phyloP scores from a whole-genome alignment of 2,888 invertebrate genomes.

The Pammene fasciana region DNA sequence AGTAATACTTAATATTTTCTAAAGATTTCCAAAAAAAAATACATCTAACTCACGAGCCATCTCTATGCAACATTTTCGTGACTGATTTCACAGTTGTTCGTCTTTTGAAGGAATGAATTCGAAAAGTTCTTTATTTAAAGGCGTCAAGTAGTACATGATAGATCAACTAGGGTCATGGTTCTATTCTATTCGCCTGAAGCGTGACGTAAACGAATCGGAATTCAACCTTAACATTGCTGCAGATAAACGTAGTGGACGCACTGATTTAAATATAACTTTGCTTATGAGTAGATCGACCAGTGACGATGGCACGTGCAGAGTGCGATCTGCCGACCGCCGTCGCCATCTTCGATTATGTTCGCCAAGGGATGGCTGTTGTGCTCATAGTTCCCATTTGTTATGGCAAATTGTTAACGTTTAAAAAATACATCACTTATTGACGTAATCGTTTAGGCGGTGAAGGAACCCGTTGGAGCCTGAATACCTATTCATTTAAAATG shows the following conservation, averaged over 20 bases:
- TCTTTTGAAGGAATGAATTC: not conserved
- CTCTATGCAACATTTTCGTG: too few species aligned
- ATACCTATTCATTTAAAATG: too few species aligned
- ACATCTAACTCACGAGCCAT: too few species aligned
- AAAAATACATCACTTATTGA: too few species aligned
- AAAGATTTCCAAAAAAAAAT: too few species aligned
- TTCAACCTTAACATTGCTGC: slow-evolving; percentile 81
- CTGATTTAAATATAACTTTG: slow-evolving; percentile 78
- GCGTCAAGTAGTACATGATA: not conserved
- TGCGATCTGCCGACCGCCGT: slow-evolving; percentile 27
- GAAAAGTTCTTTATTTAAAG: not conserved
- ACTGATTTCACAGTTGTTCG: too few species aligned
- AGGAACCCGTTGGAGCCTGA: too few species aligned
- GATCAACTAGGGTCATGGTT: slow-evolving; percentile 42
- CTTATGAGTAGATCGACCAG: slow-evolving; percentile 48
- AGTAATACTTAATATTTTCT: too few species aligned
- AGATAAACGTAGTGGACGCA: slow-evolving; percentile 67
- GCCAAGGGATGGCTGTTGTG: not conserved
- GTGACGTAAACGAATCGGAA: slow-evolving; percentile 75
- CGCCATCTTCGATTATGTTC: slow-evolving; percentile 9
- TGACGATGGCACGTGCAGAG: slow-evolving; percentile 43
- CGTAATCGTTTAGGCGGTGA: too few species aligned
- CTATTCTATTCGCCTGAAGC: slow-evolving; percentile 45
- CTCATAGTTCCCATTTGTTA: not conserved
- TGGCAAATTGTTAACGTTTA: too few species aligned